Evolutionary conservation across 2,888 invertebrate genomes (phyloP).

Genomic region (Melieria crassipennis): DNA sequence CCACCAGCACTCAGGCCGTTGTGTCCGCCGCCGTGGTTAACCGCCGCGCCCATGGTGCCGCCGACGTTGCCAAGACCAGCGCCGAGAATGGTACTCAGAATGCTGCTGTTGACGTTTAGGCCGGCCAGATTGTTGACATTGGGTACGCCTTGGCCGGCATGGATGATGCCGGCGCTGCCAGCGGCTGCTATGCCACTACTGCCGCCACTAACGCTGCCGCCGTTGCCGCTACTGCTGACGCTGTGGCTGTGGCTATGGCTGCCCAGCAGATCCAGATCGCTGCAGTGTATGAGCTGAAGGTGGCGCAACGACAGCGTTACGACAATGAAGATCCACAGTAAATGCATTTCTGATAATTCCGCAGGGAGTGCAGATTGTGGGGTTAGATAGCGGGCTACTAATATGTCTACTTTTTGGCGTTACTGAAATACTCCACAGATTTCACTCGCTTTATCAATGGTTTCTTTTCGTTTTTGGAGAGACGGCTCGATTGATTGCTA

Average conservation of each 20-base stretch:
- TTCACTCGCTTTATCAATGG: no score
- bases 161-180: slow-evolving; percentile 36
- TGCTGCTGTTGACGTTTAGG: slow-evolving; percentile 31
- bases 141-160: slow-evolving; percentile 29
- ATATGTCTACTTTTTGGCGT: no score
- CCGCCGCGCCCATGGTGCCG: slow-evolving; percentile 35
- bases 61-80: slow-evolving; percentile 31
- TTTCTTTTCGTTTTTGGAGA: no score
- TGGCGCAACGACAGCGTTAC: slow-evolving; percentile 44
- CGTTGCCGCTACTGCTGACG: no score
- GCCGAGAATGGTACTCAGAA: slow-evolving; percentile 18
- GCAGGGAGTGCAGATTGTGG: no score
- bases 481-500: no score
- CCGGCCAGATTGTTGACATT: slow-evolving; percentile 34
- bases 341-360: slow-evolving; percentile 41
- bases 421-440: no score
- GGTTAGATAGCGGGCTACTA: no score
- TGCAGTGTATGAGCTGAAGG: slow-evolving; percentile 45
- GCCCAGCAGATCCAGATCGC: slow-evolving; percentile 44
- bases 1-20: not conserved
- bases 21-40: slow-evolving; percentile 37
- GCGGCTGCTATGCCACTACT: slow-evolving; percentile 30
- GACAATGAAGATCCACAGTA: slow-evolving; percentile 42
- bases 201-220: not conserved
- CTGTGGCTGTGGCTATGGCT: no score